A percentile compares a stretch with the other conserved stretches of the same genome.
These are phyloP conservation scores for Cataglyphis rosenhaueri DNA, from an alignment of 2,888 invertebrate genomes.

Conservation along the genomic window DNA sequence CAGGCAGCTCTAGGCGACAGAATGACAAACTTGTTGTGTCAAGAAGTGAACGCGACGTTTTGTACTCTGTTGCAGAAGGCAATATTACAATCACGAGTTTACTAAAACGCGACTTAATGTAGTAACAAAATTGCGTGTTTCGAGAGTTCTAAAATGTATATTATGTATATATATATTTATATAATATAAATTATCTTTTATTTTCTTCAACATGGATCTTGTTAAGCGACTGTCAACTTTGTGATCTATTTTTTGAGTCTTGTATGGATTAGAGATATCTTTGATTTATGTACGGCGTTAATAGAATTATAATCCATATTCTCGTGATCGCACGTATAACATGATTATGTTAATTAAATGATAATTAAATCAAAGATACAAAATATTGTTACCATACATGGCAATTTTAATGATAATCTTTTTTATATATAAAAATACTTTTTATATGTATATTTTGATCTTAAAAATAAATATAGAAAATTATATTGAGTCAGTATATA, in stretches of 20 bases:
- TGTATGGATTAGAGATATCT: not conserved
- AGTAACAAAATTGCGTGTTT: not conserved
- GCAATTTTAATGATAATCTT: not conserved
- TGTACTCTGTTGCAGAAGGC: slow-evolving; percentile 84
- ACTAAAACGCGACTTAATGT: slow-evolving; percentile 70
- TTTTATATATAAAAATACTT: not conserved
- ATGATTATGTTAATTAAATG: not conserved
- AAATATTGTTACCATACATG: not conserved
- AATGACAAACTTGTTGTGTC: slow-evolving; percentile 83
- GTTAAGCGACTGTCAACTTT: slow-evolving; percentile 21
- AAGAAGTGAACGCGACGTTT: slow-evolving; percentile 85
- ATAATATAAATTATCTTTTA: slow-evolving; percentile 8
- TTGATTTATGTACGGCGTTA: not conserved
- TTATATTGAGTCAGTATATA: not conserved
- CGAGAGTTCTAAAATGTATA: not conserved
- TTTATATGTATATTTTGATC: slow-evolving; percentile 22
- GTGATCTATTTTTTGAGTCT: slow-evolving; percentile 21
- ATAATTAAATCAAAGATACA: not conserved
- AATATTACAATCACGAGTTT: slow-evolving; percentile 85
- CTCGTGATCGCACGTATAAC: not conserved
- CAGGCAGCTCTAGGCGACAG: slow-evolving; percentile 91
- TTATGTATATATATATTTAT: slow-evolving; percentile 13
- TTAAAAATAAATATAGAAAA: slow-evolving; percentile 27
- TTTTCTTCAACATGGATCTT: not conserved
- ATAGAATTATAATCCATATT: not conserved